phyloP scores from a whole-genome alignment of 2,888 invertebrate species.

The Anoplius nigerrimus region DNA sequence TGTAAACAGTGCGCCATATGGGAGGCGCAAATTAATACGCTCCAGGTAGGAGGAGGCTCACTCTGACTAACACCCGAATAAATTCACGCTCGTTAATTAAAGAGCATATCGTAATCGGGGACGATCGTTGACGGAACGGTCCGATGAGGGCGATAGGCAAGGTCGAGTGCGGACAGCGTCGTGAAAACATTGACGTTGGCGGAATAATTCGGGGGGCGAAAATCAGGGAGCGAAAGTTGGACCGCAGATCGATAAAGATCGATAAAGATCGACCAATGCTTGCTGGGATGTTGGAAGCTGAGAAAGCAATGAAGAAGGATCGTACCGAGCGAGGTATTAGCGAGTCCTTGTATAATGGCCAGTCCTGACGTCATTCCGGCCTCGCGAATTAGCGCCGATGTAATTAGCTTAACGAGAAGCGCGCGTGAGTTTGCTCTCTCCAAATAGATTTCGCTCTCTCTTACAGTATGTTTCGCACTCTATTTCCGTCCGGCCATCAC shows the following conservation, averaged over 20 bases:
- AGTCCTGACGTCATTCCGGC: background rate
- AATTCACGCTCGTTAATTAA: constrained; percentile 27
- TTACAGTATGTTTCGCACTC: background rate
- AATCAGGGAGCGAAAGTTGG: too few species aligned
- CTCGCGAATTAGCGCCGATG: constrained; percentile 21
- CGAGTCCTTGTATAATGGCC: too few species aligned
- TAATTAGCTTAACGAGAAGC: constrained; percentile 35
- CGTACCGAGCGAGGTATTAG: background rate
- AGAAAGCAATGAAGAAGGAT: background rate
- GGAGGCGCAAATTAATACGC: constrained; percentile 32
- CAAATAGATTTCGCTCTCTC: constrained; percentile 2
- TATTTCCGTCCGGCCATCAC: background rate
- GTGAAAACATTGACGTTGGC: background rate
- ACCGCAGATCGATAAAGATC: background rate
- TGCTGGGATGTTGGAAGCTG: too few species aligned
- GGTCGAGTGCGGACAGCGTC: background rate
- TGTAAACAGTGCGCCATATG: constrained; percentile 52
- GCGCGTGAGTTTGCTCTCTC: constrained; percentile 13
- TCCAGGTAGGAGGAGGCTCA: constrained; percentile 4
- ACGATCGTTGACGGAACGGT: background rate
- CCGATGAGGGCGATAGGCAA: background rate
- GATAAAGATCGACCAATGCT: background rate
- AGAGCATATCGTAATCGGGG: background rate
- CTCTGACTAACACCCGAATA: constrained; percentile 8
- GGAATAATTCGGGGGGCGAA: background rate